These are phyloP conservation scores for Thunnus maccoyii DNA, from an alignment of 2,113 vertebrate genomes.

Conservation along the genomic window DNA sequence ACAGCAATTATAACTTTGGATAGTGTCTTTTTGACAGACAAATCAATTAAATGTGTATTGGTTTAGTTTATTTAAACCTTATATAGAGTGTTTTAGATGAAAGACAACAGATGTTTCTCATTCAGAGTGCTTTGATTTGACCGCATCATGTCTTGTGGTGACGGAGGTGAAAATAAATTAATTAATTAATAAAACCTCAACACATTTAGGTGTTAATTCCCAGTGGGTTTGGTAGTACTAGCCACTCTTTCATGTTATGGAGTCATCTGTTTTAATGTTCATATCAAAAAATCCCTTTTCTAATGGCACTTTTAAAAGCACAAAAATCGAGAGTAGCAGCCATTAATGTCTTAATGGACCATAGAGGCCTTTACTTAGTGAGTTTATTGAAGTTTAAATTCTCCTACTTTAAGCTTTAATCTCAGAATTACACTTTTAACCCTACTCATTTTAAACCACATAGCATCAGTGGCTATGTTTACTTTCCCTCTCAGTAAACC, in stretches of 20 bases:
- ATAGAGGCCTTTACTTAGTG: background rate
- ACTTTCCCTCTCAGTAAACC: background rate
- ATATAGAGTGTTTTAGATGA: no score
- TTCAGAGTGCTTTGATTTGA: background rate
- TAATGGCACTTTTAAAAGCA: background rate
- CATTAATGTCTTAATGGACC: background rate
- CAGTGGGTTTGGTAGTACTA: background rate
- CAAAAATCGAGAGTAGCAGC: background rate
- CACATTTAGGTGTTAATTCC: background rate
- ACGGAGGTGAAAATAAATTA: no score
- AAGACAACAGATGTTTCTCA: background rate
- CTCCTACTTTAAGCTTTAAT: background rate
- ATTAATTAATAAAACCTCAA: no score
- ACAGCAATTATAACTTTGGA: background rate
- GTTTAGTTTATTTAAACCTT: background rate
- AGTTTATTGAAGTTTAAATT: background rate
- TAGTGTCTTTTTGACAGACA: background rate
- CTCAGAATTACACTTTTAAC: background rate
- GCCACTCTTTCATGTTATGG: background rate
- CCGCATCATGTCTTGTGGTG: no score
- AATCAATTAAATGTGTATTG: background rate
- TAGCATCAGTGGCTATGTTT: conserved; percentile 1
- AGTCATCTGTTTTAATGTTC: background rate
- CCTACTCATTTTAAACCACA: background rate
- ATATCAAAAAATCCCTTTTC: background rate